These are phyloP conservation scores for Darevskia mixta DNA, from an alignment of 2,797 vertebrate species.

Conservation along the genomic window DNA sequence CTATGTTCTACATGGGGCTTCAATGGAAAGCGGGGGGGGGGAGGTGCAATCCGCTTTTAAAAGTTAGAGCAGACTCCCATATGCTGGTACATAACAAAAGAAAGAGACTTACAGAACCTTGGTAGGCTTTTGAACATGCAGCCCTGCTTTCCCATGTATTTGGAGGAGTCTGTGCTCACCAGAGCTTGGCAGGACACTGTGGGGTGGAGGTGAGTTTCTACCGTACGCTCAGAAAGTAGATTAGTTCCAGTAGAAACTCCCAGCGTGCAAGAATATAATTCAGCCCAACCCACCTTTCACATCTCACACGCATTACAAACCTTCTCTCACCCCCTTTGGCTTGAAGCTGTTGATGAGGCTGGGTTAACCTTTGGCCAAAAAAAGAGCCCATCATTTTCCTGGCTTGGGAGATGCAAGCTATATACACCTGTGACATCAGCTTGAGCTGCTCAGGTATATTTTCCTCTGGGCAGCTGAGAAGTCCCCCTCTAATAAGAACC, in stretches of 20 bases:
- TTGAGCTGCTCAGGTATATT: not conserved
- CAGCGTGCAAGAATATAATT: not conserved
- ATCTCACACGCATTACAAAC: not conserved
- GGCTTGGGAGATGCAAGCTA: not conserved
- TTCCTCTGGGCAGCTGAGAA: not conserved
- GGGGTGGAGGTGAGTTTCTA: not conserved
- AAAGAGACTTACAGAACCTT: not conserved
- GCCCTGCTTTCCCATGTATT: no score
- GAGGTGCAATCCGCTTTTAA: not conserved
- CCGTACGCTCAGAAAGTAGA: not conserved
- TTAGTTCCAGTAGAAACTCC: not conserved
- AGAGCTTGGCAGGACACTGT: not conserved
- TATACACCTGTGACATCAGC: not conserved
- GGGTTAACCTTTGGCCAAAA: not conserved
- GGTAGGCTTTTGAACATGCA: rapidly evolving
- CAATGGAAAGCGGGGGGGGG: rapidly evolving
- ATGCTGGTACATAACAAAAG: not conserved
- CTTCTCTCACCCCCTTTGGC: not conserved
- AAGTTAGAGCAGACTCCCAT: not conserved
- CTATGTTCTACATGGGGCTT: not conserved
- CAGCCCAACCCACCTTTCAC: not conserved
- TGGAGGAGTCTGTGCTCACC: not conserved
- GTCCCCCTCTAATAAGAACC: not conserved
- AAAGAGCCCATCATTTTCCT: not conserved
- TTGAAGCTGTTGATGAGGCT: no score